Evolutionary conservation across 2,888 invertebrate species (phyloP).

Genomic region (Poecilobothrus nobilitatus): DNA sequence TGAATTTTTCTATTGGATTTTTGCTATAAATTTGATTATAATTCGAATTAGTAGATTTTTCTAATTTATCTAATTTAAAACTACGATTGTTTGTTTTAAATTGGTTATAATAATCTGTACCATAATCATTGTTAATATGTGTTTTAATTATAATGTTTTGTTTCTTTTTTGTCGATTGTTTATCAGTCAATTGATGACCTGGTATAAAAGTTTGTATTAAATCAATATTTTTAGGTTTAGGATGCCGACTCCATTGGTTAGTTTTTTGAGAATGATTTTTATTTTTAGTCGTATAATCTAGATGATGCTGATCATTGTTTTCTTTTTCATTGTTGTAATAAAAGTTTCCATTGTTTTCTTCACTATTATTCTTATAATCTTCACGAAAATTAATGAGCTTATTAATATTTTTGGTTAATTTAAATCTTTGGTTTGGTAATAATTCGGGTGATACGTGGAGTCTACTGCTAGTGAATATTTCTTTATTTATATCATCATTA

Average conservation of each 20-base stretch:
- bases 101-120: slow-evolving; percentile 7
- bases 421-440: slow-evolving; percentile 8
- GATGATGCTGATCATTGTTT: slow-evolving; percentile 11
- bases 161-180: background rate
- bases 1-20: background rate
- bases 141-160: slow-evolving; percentile 11
- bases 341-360: background rate
- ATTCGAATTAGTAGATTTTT: background rate
- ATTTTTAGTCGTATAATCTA: slow-evolving; percentile 9
- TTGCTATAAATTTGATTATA: slow-evolving; percentile 10
- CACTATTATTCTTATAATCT: background rate
- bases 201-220: background rate
- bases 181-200: background rate
- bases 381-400: too few species aligned
- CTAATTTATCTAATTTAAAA: slow-evolving; percentile 8
- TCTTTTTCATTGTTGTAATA: slow-evolving; percentile 9
- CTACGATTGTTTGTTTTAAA: slow-evolving; percentile 9
- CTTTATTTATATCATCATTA: background rate
- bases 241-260: background rate
- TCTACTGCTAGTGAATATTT: background rate
- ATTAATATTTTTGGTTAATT: slow-evolving; percentile 10
- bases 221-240: background rate
- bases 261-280: background rate
- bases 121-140: slow-evolving; percentile 12
- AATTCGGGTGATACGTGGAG: background rate